Conservation (phyloP, 1,140 invertebrate genomes). For the Neomicropteryx cornuta region DNA sequence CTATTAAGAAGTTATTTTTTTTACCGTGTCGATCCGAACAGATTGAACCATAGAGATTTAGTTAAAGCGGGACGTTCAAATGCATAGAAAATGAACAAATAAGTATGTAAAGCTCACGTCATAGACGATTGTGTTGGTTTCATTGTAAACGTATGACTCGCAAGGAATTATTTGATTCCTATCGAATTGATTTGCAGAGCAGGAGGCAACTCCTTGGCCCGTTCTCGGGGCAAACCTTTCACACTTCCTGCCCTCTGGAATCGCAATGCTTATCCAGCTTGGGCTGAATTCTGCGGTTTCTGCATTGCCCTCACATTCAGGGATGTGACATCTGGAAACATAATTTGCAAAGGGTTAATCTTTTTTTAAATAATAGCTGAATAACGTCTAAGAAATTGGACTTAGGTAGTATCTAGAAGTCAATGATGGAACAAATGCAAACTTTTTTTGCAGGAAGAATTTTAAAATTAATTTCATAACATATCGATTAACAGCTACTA, state of each 20-base stretch:
- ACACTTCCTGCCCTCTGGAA: conserved; percentile 22
- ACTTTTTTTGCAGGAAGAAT: too few species aligned
- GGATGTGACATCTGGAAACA: conserved; percentile 23
- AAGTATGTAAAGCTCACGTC: conserved; percentile 22
- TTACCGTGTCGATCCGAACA: not conserved
- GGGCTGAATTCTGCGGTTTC: conserved; percentile 20
- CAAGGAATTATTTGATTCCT: conserved; percentile 17
- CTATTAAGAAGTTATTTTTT: not conserved
- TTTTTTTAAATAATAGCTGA: too few species aligned
- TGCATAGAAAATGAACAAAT: not conserved
- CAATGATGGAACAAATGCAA: too few species aligned
- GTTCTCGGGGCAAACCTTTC: conserved; percentile 14
- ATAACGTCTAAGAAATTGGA: too few species aligned
- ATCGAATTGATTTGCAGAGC: conserved; percentile 25
- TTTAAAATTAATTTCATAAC: too few species aligned
- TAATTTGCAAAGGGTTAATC: too few species aligned
- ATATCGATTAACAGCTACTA: too few species aligned
- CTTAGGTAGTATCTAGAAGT: too few species aligned
- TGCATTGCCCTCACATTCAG: conserved; percentile 22
- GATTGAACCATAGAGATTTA: not conserved
- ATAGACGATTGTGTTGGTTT: conserved; percentile 27
- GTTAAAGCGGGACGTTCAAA: not conserved
- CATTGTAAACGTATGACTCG: conserved; percentile 25
- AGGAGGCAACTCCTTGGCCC: conserved; percentile 15
- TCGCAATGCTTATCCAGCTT: conserved; percentile 25